Evolutionary conservation across 2,113 vertebrate species (phyloP).

Genomic region (Dipodomys stephensi): DNA sequence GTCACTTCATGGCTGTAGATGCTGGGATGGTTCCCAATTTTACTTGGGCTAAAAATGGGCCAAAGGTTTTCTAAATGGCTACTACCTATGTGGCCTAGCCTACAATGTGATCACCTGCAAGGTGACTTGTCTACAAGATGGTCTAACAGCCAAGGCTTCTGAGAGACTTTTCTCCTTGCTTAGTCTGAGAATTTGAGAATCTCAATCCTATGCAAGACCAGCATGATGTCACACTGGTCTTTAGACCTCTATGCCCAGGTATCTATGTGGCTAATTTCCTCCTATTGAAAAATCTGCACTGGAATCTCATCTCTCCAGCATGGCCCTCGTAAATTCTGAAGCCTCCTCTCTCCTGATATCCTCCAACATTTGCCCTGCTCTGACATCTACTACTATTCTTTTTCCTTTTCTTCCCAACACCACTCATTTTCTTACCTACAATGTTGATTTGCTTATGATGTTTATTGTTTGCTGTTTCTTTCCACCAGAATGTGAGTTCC

Average conservation of each 20-base stretch:
- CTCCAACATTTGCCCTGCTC: neutral
- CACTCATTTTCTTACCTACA: neutral
- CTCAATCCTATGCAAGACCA: neutral
- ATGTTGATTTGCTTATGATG: neutral
- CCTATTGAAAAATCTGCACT: neutral
- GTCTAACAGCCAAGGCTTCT: neutral
- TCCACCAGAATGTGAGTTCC: neutral
- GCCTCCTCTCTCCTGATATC: neutral
- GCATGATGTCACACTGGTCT: neutral
- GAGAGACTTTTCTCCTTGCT: neutral
- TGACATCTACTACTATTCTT: too few species aligned
- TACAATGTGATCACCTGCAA: neutral
- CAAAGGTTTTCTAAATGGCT: neutral
- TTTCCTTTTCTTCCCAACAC: neutral
- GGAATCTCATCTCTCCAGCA: neutral
- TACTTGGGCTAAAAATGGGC: neutral
- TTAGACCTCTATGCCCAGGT: neutral
- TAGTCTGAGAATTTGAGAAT: neutral
- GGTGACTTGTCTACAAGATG: neutral
- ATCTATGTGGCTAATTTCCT: neutral
- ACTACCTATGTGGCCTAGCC: too few species aligned
- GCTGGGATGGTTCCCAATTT: neutral
- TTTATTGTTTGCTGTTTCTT: neutral
- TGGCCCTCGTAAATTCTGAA: neutral
- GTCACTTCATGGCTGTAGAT: neutral